Evolutionary conservation across 2,888 invertebrate species (phyloP), one percentile per base, ranked within the genome.

Genomic region (Lasioglossum malachurum): DNA sequence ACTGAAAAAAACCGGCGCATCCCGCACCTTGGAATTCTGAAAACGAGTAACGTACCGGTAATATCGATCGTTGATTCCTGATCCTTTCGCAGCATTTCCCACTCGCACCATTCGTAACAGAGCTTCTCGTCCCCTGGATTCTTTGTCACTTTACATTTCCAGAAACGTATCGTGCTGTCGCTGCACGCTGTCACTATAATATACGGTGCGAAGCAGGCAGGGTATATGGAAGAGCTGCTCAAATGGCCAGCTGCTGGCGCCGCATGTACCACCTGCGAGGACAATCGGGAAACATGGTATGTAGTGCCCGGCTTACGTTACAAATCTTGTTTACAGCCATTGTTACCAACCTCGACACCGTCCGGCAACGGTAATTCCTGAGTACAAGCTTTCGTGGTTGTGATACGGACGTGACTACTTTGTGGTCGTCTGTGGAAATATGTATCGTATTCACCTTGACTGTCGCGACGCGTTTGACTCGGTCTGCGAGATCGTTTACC

Each of bases 181-280:
- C 98, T 98, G 94, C 99, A 99, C 1, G 99, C 99, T 0, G 99
- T 99, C 0, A 98, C 98, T 84, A 99, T 97, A 86, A 99, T 98
- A 95, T 99, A 99, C 0, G 99, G 99, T 0, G 99, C 99, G 93
- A 99, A 97, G 95, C 99, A 99, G n/a, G 99, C 99, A 7, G 99
- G 99, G 96, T 99, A 99, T 93, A 99, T 99, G 41, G 99, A 99
- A 0, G 99, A 99, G 0, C 99, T 99, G 94, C 99, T 99, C 71
- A 99, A 96, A 95, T 99, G 99, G 0, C 99, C 99, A 0, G 99
- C 99, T 0, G 99, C 98, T 0, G 99, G 98, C 0, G 98, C 97
- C 0, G 99, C 99, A 95, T 98, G 98, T 80, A 98, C 97, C 7
- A 99, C 98, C 93, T 92, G 27, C 64, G 27, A 8, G 31, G 4